Evolutionary conservation across 2,888 invertebrate genomes (phyloP).

Genomic region (Cabera pusaria): DNA sequence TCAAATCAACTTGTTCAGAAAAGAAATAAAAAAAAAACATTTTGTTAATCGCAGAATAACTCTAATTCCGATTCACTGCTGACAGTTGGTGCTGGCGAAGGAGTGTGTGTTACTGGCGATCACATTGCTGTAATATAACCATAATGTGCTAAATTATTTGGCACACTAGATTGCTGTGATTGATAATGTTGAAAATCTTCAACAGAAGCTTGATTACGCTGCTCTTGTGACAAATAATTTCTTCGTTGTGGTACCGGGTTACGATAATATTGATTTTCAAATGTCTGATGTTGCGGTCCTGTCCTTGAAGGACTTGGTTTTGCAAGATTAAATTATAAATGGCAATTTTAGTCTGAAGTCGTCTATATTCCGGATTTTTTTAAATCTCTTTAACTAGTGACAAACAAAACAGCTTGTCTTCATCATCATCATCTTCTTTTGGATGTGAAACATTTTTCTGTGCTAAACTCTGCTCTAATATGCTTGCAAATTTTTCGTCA

Average conservation of each 20-base stretch:
- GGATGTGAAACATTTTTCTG: background rate
- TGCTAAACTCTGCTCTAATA: conserved; percentile 4
- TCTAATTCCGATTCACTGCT: conserved; percentile 30
- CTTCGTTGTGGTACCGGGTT: conserved; percentile 30
- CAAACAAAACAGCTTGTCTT: conserved; percentile 7
- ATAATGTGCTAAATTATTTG: conserved; percentile 29
- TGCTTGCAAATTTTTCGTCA: conserved; percentile 6
- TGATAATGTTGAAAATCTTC: conserved; percentile 25
- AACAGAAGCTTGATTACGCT: conserved; percentile 30
- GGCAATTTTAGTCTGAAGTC: conserved; percentile 1
- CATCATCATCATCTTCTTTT: background rate
- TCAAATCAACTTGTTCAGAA: conserved; percentile 25
- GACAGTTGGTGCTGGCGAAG: conserved; percentile 31
- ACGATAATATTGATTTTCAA: conserved; percentile 1
- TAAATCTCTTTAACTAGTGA: conserved; percentile 2
- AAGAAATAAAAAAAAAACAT: conserved; percentile 21
- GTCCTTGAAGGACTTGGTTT: background rate
- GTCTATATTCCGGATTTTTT: conserved; percentile 4
- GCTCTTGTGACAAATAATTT: conserved; percentile 31
- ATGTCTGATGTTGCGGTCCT: background rate
- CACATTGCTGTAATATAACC: conserved; percentile 29
- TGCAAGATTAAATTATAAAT: background rate
- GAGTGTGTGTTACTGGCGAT: conserved; percentile 22
- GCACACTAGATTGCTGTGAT: conserved; percentile 28
- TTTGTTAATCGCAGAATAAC: conserved; percentile 29